Conservation (phyloP, 2,888 invertebrate genomes). For the Eurytoma californica region DNA sequence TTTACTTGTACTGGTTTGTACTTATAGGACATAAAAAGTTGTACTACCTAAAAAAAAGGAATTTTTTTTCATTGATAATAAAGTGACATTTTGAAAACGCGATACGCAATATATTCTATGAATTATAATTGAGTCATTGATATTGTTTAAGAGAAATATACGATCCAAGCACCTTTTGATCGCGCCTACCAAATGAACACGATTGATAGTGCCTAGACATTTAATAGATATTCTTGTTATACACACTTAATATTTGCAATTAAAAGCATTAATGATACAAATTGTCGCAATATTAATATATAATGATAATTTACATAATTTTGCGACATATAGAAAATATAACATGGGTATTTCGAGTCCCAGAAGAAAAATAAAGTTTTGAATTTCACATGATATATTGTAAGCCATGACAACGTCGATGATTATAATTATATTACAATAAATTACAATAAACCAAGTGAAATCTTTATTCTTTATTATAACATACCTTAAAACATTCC, state of each 20-base stretch:
- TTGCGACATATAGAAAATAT: slow-evolving; percentile 44
- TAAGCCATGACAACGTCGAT: slow-evolving; percentile 52
- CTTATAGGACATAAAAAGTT: slow-evolving; percentile 23
- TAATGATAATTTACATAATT: slow-evolving; percentile 44
- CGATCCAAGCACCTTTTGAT: slow-evolving; percentile 49
- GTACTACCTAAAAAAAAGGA: slow-evolving; percentile 9
- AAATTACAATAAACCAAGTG: slow-evolving; percentile 42
- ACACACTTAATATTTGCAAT: slow-evolving; percentile 46
- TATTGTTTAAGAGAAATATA: slow-evolving; percentile 38
- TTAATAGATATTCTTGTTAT: slow-evolving; percentile 56
- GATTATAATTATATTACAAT: slow-evolving; percentile 50
- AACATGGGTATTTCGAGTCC: neutral
- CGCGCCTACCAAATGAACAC: slow-evolving; percentile 49
- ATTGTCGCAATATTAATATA: slow-evolving; percentile 49
- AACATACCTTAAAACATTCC: too few species aligned
- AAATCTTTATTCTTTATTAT: too few species aligned
- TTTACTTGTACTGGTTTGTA: slow-evolving; percentile 41
- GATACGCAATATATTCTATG: slow-evolving; percentile 33
- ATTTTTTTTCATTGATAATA: slow-evolving; percentile 7
- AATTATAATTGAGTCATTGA: slow-evolving; percentile 44
- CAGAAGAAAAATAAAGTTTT: slow-evolving; percentile 38
- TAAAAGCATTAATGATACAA: slow-evolving; percentile 42
- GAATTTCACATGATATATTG: slow-evolving; percentile 47
- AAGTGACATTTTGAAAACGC: slow-evolving; percentile 37
- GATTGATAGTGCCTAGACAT: slow-evolving; percentile 56